phyloP scores from a whole-genome alignment of 1,140 invertebrate genomes.

The Drosophila cardini region DNA sequence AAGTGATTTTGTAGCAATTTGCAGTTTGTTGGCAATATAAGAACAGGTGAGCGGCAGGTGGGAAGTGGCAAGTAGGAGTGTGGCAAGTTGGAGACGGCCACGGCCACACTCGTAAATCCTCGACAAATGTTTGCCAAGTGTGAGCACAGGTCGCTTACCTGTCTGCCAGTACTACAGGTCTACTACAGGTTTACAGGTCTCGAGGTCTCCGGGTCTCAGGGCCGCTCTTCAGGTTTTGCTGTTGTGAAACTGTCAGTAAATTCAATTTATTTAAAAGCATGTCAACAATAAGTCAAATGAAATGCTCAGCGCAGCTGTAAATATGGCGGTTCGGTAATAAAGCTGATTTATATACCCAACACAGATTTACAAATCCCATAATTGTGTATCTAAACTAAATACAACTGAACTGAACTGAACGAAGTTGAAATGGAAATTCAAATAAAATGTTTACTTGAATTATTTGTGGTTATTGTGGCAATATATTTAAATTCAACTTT shows the following conservation, averaged over 20 bases:
- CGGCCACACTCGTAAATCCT: slow-evolving; percentile 58
- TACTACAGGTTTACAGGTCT: slow-evolving; percentile 3
- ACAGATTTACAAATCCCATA: slow-evolving; percentile 61
- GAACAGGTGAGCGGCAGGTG: slow-evolving; percentile 38
- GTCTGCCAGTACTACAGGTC: not conserved
- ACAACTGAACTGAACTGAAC: slow-evolving; percentile 20
- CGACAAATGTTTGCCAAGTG: slow-evolving; percentile 60
- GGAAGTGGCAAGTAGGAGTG: slow-evolving; percentile 1
- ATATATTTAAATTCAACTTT: slow-evolving; percentile 58
- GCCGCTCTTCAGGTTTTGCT: slow-evolving; percentile 20
- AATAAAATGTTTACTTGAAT: slow-evolving; percentile 46
- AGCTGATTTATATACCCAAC: slow-evolving; percentile 60
- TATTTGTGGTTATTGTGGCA: slow-evolving; percentile 56
- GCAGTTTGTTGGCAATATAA: slow-evolving; percentile 66
- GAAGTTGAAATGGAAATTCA: slow-evolving; percentile 21
- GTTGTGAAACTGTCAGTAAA: slow-evolving; percentile 51
- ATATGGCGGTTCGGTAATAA: slow-evolving; percentile 62
- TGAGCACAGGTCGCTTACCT: slow-evolving; percentile 26
- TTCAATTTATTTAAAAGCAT: slow-evolving; percentile 74
- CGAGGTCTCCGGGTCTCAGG: slow-evolving; percentile 28
- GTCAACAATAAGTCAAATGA: slow-evolving; percentile 74
- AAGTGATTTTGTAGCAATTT: slow-evolving; percentile 74
- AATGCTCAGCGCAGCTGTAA: slow-evolving; percentile 64
- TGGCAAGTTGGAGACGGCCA: not conserved
- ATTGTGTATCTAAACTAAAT: slow-evolving; percentile 47